Evolutionary conservation across 2,113 vertebrate genomes (phyloP).

Genomic region (Ahaetulla prasina): DNA sequence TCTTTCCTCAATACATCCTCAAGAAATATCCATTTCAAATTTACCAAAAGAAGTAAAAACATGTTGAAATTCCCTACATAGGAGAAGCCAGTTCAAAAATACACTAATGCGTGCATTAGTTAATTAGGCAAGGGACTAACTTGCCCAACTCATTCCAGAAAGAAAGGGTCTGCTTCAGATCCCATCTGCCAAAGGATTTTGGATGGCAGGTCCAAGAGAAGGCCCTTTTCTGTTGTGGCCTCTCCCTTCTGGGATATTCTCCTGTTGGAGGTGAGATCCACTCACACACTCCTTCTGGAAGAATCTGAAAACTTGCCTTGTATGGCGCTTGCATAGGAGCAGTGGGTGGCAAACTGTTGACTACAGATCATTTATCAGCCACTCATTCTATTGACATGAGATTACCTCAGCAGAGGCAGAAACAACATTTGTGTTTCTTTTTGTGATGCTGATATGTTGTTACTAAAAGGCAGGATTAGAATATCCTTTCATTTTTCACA

Average conservation of each 20-base stretch:
- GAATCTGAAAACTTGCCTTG: too few species aligned
- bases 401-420: neutral
- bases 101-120: neutral
- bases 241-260: too few species aligned
- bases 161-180: too few species aligned
- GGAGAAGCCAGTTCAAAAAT: neutral
- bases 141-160: too few species aligned
- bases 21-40: neutral
- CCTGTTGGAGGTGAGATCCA: too few species aligned
- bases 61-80: neutral
- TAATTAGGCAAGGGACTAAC: too few species aligned
- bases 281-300: too few species aligned
- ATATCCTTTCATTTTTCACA: constrained; percentile 41
- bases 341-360: neutral
- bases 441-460: constrained; percentile 8
- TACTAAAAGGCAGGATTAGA: constrained; percentile 36
- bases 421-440: constrained; percentile 17
- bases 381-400: neutral
- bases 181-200: too few species aligned
- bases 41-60: neutral
- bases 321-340: neutral
- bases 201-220: too few species aligned
- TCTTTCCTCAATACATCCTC: neutral
- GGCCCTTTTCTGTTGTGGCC: too few species aligned
- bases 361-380: neutral